Conservation (phyloP, 1,140 invertebrate genomes). For the Hyles euphorbiae region DNA sequence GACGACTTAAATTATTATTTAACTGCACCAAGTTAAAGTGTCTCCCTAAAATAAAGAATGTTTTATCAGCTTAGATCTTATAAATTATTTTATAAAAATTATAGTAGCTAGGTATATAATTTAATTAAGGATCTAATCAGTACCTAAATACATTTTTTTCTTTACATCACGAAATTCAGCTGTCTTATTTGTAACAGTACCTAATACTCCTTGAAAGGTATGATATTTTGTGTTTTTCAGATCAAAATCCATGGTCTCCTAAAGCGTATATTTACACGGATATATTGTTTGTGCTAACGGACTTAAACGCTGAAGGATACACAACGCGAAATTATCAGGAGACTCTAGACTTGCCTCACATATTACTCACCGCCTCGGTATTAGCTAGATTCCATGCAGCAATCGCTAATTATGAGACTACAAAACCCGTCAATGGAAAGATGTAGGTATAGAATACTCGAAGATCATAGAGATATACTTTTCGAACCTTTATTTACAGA, state of each 20-base stretch:
- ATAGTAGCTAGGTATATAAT: too few relatives aligned
- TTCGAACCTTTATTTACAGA: slow-evolving; percentile 41
- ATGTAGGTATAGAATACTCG: slow-evolving; percentile 24
- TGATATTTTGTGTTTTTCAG: slow-evolving; percentile 31
- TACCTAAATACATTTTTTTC: too few relatives aligned
- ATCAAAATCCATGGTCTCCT: slow-evolving; percentile 33
- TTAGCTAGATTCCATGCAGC: slow-evolving; percentile 54
- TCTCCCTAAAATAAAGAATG: too few relatives aligned
- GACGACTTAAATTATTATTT: too few relatives aligned
- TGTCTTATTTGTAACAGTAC: too few relatives aligned
- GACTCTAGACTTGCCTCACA: slow-evolving; percentile 37
- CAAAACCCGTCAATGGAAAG: slow-evolving; percentile 15
- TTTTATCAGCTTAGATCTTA: too few relatives aligned
- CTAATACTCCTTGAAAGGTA: slow-evolving; percentile 18
- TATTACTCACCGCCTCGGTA: slow-evolving; percentile 21
- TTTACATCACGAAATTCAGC: too few relatives aligned
- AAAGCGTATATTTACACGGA: slow-evolving; percentile 43
- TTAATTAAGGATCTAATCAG: too few relatives aligned
- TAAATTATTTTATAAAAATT: too few relatives aligned
- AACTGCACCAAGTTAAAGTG: too few relatives aligned
- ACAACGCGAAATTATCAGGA: slow-evolving; percentile 17
- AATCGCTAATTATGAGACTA: slow-evolving; percentile 40
- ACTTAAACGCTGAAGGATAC: slow-evolving; percentile 42
- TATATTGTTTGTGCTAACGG: slow-evolving; percentile 45
- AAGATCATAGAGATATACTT: slow-evolving; percentile 28